Conservation (phyloP, 2,113 vertebrate species). For the Perca flavescens region DNA sequence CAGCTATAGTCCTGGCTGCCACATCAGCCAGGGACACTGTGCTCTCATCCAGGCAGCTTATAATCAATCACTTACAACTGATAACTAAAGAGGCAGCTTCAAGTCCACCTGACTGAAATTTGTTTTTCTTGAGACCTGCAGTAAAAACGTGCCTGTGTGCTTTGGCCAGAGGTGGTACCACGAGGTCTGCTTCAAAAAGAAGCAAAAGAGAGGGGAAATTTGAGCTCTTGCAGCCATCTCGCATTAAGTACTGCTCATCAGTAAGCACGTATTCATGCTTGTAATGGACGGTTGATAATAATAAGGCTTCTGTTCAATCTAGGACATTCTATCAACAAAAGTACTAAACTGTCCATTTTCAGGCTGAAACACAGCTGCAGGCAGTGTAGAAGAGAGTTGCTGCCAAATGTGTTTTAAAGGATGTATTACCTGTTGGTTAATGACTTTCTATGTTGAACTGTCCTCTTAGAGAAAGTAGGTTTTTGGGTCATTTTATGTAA, state of each 20-base stretch:
- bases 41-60: conserved; percentile 67
- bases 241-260: conserved; percentile 19
- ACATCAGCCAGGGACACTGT: conserved; percentile 77
- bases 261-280: conserved; percentile 25
- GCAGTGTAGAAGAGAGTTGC: conserved; percentile 41
- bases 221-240: conserved; percentile 2
- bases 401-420: conserved; percentile 63
- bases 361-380: conserved; percentile 59
- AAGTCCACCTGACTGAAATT: conserved; percentile 46
- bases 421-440: conserved; percentile 78
- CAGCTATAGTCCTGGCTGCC: conserved; percentile 78
- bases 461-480: conserved; percentile 77
- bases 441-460: conserved; percentile 73
- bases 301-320: conserved; percentile 55
- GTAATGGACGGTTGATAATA: conserved; percentile 31
- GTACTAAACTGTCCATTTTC: conserved; percentile 60
- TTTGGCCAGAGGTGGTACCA: conserved; percentile 21
- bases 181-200: conserved; percentile 2
- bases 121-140: conserved; percentile 48
- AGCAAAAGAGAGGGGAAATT: background rate
- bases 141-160: conserved; percentile 41
- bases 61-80: conserved; percentile 78
- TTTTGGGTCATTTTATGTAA: conserved; percentile 81
- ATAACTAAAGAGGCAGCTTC: conserved; percentile 65
- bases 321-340: conserved; percentile 67